Percentiles rank a stretch among this genome's conserved stretches.
Conservation (phyloP, 2,113 vertebrate species). For the Telmatochromis sp. region DNA sequence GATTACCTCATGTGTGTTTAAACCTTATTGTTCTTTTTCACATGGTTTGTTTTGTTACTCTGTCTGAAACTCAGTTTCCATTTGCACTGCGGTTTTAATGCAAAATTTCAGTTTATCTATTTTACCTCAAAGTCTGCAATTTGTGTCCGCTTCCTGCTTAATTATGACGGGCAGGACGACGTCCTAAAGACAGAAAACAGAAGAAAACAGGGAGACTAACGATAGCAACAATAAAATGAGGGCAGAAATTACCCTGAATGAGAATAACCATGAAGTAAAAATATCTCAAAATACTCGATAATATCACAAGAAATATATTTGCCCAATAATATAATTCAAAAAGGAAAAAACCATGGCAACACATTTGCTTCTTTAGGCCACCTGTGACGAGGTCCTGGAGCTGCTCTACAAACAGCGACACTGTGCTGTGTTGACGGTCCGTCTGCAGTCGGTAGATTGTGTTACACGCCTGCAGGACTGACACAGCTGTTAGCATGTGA, state of each 20-base stretch:
- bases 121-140: neutral
- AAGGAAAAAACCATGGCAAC: neutral
- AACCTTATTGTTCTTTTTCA: neutral
- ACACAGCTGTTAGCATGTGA: neutral
- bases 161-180: neutral
- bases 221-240: neutral
- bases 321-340: neutral
- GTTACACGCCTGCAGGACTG: neutral
- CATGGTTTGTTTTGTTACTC: neutral
- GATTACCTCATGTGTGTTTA: neutral
- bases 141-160: rapidly evolving
- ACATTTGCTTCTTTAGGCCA: neutral
- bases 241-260: neutral
- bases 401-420: neutral
- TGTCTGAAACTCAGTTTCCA: neutral
- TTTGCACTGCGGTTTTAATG: neutral
- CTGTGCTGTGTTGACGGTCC: neutral
- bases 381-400: neutral
- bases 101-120: neutral
- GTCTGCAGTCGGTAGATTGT: neutral
- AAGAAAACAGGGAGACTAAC: neutral
- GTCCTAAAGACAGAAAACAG: neutral
- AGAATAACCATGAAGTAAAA: neutral
- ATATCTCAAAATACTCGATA: neutral
- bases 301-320: neutral